phyloP scores from a whole-genome alignment of 30 jellyfish, hydroid and myxozoan genomes.

The Turritopsis dohrnii region DNA sequence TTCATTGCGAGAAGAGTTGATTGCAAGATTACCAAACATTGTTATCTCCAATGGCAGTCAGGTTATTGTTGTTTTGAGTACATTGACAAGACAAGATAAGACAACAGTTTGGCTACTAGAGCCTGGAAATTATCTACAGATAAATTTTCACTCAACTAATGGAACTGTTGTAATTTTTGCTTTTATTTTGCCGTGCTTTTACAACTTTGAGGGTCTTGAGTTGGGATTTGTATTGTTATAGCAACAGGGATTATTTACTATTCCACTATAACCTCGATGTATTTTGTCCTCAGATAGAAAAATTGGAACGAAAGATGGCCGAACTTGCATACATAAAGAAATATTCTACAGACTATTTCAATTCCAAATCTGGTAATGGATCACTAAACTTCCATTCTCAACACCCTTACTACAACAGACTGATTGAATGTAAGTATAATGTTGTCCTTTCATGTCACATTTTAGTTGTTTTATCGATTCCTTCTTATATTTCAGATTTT shows the following conservation, averaged over 20 bases:
- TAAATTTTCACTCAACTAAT: too few species aligned
- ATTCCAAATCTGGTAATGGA: constrained; percentile 17
- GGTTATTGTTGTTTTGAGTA: constrained; percentile 48
- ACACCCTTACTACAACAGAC: constrained; percentile 47
- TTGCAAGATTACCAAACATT: constrained; percentile 49
- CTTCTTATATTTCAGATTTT: too few species aligned
- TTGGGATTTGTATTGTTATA: not conserved
- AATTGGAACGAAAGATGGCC: constrained; percentile 55
- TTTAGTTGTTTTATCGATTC: too few species aligned
- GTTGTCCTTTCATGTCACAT: too few species aligned
- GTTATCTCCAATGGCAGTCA: constrained; percentile 50
- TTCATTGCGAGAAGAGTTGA: constrained; percentile 51
- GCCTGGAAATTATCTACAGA: too few species aligned
- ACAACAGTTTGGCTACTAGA: too few species aligned
- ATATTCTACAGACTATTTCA: constrained; percentile 41
- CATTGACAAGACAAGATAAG: too few species aligned
- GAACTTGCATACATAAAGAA: constrained; percentile 59
- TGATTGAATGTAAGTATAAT: constrained; percentile 36
- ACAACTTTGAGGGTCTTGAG: not conserved
- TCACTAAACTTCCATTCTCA: constrained; percentile 16
- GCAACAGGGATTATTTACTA: not conserved
- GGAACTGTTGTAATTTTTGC: not conserved
- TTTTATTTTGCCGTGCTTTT: not conserved
- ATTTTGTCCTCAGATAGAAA: constrained; percentile 35
- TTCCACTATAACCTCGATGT: too few species aligned